These are phyloP conservation scores for Acleris sparsana DNA, from an alignment of 2,888 invertebrate species.

Conservation along the genomic window DNA sequence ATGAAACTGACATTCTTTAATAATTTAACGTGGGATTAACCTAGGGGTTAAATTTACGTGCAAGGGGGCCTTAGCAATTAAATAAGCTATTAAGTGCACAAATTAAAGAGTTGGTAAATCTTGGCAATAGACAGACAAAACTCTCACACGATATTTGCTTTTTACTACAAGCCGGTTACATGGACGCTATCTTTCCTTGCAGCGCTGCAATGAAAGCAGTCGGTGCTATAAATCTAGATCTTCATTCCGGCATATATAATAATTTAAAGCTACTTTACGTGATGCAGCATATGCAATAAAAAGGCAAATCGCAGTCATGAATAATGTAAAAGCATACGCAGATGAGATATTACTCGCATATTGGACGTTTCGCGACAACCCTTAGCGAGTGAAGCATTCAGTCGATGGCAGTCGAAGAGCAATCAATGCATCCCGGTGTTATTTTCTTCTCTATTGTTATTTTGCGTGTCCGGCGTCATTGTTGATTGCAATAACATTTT, in stretches of 20 bases:
- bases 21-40: too few relatives aligned
- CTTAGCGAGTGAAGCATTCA: constrained; percentile 48
- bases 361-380: constrained; percentile 10
- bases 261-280: background rate
- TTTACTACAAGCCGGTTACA: too few relatives aligned
- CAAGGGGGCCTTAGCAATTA: too few relatives aligned
- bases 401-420: constrained; percentile 54
- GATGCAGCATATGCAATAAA: constrained; percentile 7
- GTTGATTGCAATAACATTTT: background rate
- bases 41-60: too few relatives aligned
- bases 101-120: too few relatives aligned
- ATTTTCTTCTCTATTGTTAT: constrained; percentile 49
- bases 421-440: constrained; percentile 49
- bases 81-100: too few relatives aligned
- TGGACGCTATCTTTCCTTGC: too few relatives aligned
- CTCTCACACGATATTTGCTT: too few relatives aligned
- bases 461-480: background rate
- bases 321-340: constrained; percentile 5
- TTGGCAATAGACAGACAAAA: too few relatives aligned
- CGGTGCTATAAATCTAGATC: too few relatives aligned
- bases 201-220: too few relatives aligned
- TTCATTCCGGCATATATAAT: background rate
- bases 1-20: too few relatives aligned
- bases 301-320: constrained; percentile 3
- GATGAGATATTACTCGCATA: background rate